These are phyloP conservation scores for Orius laevigatus DNA, from an alignment of 1,140 invertebrate genomes.

Conservation along the genomic window DNA sequence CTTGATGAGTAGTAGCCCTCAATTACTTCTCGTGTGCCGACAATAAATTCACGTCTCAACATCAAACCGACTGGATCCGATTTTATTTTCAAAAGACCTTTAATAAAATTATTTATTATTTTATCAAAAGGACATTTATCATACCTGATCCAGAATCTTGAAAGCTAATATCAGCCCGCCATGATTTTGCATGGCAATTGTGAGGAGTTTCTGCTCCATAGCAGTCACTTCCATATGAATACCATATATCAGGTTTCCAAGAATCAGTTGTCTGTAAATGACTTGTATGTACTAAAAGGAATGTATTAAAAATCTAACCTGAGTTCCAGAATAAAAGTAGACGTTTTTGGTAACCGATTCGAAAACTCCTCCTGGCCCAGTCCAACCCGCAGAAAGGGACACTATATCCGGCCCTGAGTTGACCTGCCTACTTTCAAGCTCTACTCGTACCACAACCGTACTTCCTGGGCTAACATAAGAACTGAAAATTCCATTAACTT, in stretches of 20 bases:
- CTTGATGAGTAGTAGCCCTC: constrained; percentile 8
- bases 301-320: background rate
- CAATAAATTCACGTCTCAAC: constrained; percentile 15
- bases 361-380: too few species aligned
- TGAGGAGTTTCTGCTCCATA: constrained; percentile 2
- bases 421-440: background rate
- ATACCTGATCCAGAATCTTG: constrained; percentile 13
- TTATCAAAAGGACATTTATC: background rate
- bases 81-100: constrained; percentile 13
- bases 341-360: background rate
- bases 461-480: background rate
- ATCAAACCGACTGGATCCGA: constrained; percentile 10
- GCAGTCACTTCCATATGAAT: constrained; percentile 8
- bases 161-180: constrained; percentile 7
- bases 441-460: background rate
- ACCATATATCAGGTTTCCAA: constrained; percentile 6
- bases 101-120: background rate
- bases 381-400: background rate
- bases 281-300: background rate
- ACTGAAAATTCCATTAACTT: background rate
- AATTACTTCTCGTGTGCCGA: constrained; percentile 12
- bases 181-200: constrained; percentile 7
- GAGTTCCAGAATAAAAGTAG: background rate
- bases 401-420: background rate
- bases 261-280: constrained; percentile 6